phyloP scores from a whole-genome alignment of 2,113 vertebrate genomes.

The Pedetes capensis region DNA sequence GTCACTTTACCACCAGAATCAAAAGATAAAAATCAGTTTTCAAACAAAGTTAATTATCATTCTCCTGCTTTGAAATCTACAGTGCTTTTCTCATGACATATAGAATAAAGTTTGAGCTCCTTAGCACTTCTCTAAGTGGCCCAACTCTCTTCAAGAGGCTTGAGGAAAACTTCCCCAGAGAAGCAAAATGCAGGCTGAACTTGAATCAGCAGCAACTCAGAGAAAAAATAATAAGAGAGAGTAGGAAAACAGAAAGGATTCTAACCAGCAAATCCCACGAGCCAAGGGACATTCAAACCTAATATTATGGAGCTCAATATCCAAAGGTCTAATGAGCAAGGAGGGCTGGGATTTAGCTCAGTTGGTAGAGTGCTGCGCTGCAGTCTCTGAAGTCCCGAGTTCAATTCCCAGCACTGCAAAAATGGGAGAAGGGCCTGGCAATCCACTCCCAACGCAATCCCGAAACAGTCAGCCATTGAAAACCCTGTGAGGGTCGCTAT shows the following conservation, averaged over 20 bases:
- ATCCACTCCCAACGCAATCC: no score
- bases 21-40: not conserved
- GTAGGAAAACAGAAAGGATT: not conserved
- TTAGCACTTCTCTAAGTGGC: not conserved
- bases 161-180: not conserved
- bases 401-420: no score
- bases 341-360: no score
- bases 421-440: no score
- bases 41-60: not conserved
- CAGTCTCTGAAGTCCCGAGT: no score
- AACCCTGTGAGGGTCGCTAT: no score
- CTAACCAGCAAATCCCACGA: not conserved
- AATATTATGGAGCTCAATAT: not conserved
- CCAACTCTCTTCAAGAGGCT: not conserved
- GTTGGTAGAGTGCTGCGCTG: no score
- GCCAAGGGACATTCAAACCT: not conserved
- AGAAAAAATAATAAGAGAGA: not conserved
- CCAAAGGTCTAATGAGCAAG: not conserved
- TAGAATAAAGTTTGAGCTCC: not conserved
- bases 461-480: no score
- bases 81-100: not conserved
- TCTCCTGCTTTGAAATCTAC: not conserved
- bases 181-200: not conserved
- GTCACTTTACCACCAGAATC: not conserved
- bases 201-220: not conserved